Evolutionary conservation across 2,888 invertebrate species (phyloP).

Genomic region (Oscheius myriophilus): DNA sequence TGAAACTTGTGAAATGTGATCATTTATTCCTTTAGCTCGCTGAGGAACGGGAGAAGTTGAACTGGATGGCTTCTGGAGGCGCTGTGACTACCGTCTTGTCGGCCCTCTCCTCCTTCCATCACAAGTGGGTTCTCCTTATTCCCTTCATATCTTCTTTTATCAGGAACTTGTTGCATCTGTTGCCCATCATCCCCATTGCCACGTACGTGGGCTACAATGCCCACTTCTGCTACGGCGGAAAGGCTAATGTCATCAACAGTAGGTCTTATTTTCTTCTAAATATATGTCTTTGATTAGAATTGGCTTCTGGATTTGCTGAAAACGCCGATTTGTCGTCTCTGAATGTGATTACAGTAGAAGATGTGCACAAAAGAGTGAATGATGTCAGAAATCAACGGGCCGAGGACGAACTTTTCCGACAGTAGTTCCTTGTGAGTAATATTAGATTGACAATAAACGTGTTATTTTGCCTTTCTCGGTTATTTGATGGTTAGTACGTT

Average conservation of each 20-base stretch:
- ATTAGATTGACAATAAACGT: neutral
- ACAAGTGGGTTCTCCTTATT: slow-evolving; percentile 36
- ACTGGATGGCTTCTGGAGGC: slow-evolving; percentile 49
- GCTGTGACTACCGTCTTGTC: slow-evolving; percentile 43
- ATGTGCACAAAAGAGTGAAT: slow-evolving; percentile 40
- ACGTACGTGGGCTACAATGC: slow-evolving; percentile 55
- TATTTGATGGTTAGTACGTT: neutral
- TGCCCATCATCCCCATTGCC: slow-evolving; percentile 53
- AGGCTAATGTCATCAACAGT: slow-evolving; percentile 26
- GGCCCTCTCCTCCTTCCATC: slow-evolving; percentile 46
- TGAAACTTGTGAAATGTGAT: no score
- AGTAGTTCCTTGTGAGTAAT: slow-evolving; percentile 10
- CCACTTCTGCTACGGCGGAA: slow-evolving; percentile 54
- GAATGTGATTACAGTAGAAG: slow-evolving; percentile 38
- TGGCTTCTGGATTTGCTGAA: slow-evolving; percentile 33
- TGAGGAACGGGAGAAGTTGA: slow-evolving; percentile 49
- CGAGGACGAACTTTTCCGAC: slow-evolving; percentile 11
- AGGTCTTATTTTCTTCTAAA: neutral
- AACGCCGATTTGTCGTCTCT: slow-evolving; percentile 39
- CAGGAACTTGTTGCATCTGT: slow-evolving; percentile 51
- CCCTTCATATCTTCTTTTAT: neutral
- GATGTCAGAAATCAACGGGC: slow-evolving; percentile 16
- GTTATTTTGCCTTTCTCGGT: no score
- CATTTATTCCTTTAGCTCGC: slow-evolving; percentile 32
- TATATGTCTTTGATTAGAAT: slow-evolving; percentile 30